Percentiles rank a stretch among this genome's conserved stretches.
phyloP scores from a whole-genome alignment of 2,888 invertebrate genomes.

The Chelonus formosanus region DNA sequence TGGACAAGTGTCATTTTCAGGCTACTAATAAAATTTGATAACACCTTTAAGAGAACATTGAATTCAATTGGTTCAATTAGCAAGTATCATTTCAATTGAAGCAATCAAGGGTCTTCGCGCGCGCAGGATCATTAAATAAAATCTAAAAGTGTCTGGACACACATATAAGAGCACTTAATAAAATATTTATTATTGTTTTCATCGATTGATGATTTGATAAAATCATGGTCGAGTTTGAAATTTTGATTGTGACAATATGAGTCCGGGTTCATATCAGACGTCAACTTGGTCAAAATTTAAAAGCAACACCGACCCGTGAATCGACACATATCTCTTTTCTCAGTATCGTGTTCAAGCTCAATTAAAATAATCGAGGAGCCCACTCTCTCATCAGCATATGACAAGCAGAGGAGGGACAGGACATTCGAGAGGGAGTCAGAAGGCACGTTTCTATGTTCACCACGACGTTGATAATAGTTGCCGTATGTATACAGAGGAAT shows the following conservation, averaged over 20 bases:
- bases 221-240: no score
- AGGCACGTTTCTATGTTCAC: no score
- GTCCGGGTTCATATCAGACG: no score
- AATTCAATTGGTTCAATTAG: slow-evolving; percentile 34
- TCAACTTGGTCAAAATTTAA: neutral
- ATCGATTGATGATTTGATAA: no score
- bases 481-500: no score
- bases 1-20: slow-evolving; percentile 32
- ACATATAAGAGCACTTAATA: no score
- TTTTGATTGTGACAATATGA: no score
- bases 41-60: slow-evolving; percentile 25
- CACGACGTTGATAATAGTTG: no score
- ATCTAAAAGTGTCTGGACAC: neutral
- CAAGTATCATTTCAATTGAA: slow-evolving; percentile 34
- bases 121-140: slow-evolving; percentile 7
- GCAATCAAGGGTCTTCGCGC: slow-evolving; percentile 9
- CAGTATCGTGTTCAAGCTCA: slow-evolving; percentile 49
- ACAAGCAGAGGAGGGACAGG: neutral
- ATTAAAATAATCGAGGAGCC: slow-evolving; percentile 56
- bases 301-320: neutral
- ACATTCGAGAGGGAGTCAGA: no score
- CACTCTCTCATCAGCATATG: slow-evolving; percentile 49
- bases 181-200: no score
- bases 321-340: slow-evolving; percentile 43
- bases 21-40: slow-evolving; percentile 37